These are phyloP conservation scores for Brachionus rubens DNA, from an alignment of 1,140 invertebrate genomes.

Conservation along the genomic window DNA sequence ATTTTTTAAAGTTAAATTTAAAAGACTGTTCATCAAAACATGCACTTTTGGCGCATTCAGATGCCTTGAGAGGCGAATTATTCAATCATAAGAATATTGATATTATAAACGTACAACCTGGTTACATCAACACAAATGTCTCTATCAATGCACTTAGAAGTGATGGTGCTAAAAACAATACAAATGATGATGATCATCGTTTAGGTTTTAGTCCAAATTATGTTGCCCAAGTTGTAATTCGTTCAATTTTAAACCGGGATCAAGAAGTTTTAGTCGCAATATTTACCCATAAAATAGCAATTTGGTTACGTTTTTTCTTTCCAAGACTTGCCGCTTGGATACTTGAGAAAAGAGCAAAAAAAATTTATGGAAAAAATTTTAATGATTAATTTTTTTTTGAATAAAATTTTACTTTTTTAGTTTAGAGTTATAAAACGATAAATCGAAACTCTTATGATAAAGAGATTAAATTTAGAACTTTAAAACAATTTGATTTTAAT, in stretches of 20 bases:
- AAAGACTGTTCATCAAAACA: conserved; percentile 42
- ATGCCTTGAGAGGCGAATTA: conserved; percentile 31
- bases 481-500: not conserved
- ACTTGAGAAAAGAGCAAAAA: conserved; percentile 8
- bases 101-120: conserved; percentile 37
- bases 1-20: not conserved
- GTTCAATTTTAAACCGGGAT: conserved; percentile 20
- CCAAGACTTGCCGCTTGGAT: conserved; percentile 15
- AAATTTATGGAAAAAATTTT: conserved; percentile 26
- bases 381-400: not conserved
- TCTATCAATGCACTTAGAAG: conserved; percentile 25
- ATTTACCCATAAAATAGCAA: conserved; percentile 4
- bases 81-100: conserved; percentile 12
- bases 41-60: conserved; percentile 21
- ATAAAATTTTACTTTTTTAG: not conserved
- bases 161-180: conserved; percentile 43
- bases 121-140: conserved; percentile 43
- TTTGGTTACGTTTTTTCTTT: conserved; percentile 43
- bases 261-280: conserved; percentile 35
- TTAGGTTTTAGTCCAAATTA: conserved; percentile 17
- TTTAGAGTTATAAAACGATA: not conserved
- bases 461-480: not conserved
- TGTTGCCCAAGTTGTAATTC: conserved; percentile 26
- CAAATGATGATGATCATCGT: conserved; percentile 45
- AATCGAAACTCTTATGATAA: conserved; percentile 32